Percentiles rank a stretch among this genome's conserved stretches.
phyloP scores from a whole-genome alignment of 2,888 invertebrate genomes.

The Drepanosiphum platanoidis region DNA sequence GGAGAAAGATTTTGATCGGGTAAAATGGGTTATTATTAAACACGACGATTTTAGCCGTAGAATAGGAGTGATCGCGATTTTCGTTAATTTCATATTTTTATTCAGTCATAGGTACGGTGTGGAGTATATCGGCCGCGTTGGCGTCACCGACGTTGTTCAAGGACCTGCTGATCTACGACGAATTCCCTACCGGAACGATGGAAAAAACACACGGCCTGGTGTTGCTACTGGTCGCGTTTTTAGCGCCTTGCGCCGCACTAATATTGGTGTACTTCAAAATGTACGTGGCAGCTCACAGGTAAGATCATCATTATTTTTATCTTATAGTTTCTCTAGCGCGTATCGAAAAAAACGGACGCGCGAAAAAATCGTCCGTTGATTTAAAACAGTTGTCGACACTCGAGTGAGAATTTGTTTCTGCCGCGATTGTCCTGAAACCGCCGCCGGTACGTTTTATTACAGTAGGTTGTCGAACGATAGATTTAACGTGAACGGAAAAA shows the following conservation, averaged over 20 bases:
- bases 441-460: too few species aligned
- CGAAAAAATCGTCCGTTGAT: too few species aligned
- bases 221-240: constrained; percentile 67
- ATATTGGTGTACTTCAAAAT: constrained; percentile 69
- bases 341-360: too few species aligned
- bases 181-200: not conserved
- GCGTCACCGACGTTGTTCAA: constrained; percentile 65
- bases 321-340: too few species aligned
- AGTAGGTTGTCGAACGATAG: too few species aligned
- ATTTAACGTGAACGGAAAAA: too few species aligned
- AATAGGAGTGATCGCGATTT: not conserved
- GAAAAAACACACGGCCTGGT: constrained; percentile 63
- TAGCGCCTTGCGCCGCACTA: constrained; percentile 69
- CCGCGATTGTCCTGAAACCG: too few species aligned
- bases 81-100: constrained; percentile 7
- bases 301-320: constrained; percentile 41
- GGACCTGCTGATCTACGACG: constrained; percentile 61
- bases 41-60: not conserved
- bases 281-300: constrained; percentile 69
- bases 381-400: too few species aligned
- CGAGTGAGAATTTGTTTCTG: too few species aligned
- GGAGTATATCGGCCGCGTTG: constrained; percentile 66
- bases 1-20: not conserved
- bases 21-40: too few species aligned
- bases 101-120: constrained; percentile 68